Percentiles rank a stretch among this genome's conserved stretches.
phyloP scores from a whole-genome alignment of 2,888 invertebrate species.

The Abrostola triplasia region DNA sequence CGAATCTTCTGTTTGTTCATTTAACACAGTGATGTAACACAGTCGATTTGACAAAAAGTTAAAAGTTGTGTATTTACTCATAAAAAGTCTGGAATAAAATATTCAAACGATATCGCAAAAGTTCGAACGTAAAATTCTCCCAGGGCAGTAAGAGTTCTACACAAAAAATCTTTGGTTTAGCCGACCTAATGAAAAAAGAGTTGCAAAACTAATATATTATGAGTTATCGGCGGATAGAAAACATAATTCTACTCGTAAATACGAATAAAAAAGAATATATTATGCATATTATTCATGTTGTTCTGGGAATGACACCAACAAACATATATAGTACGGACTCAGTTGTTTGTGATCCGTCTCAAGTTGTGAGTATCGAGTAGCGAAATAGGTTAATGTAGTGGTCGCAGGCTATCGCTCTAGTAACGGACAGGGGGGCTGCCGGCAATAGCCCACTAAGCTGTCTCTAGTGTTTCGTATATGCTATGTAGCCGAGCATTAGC shows the following conservation, averaged over 20 bases:
- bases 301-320: neutral
- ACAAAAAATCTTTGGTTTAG: conserved; percentile 38
- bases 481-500: conserved; percentile 3
- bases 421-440: conserved; percentile 14
- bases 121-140: conserved; percentile 37
- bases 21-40: conserved; percentile 1
- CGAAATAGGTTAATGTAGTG: conserved; percentile 42
- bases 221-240: conserved; percentile 9
- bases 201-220: conserved; percentile 17
- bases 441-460: conserved; percentile 14
- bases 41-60: neutral
- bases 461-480: conserved; percentile 11
- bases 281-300: conserved; percentile 21
- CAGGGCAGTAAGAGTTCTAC: conserved; percentile 22
- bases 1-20: neutral
- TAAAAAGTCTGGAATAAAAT: conserved; percentile 30
- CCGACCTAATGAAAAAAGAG: conserved; percentile 27
- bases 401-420: conserved; percentile 19
- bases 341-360: conserved; percentile 26
- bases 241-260: conserved; percentile 11
- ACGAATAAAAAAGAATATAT: conserved; percentile 23
- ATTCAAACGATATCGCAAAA: conserved; percentile 37
- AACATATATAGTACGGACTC: neutral
- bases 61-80: neutral
- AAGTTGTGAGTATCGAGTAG: conserved; percentile 25